Conservation (phyloP, 2,888 invertebrate species). For the Chaetoderma sp. region DNA sequence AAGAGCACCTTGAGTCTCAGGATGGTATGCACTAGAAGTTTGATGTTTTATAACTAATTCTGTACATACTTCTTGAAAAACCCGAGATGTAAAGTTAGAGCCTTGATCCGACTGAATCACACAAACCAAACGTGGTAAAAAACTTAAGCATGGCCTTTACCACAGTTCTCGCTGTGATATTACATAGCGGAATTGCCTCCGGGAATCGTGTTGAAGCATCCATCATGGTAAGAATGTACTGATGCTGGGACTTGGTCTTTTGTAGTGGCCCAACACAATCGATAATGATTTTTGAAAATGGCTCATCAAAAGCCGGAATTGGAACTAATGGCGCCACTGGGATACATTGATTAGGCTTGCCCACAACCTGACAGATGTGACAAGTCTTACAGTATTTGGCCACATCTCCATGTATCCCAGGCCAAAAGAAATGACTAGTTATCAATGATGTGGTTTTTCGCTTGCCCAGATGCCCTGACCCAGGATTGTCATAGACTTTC, state of each 20-base stretch:
- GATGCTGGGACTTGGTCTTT: constrained; percentile 8
- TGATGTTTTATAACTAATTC: constrained; percentile 14
- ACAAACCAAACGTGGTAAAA: constrained; percentile 14
- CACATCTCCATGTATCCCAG: constrained; percentile 12
- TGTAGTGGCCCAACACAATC: constrained; percentile 19
- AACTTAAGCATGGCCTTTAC: neutral
- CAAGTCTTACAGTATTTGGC: constrained; percentile 9
- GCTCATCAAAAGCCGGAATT: constrained; percentile 18
- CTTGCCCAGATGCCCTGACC: constrained; percentile 13
- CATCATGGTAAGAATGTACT: constrained; percentile 21
- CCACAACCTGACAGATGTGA: constrained; percentile 16
- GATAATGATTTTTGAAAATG: constrained; percentile 7
- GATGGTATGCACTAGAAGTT: constrained; percentile 15
- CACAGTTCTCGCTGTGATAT: neutral
- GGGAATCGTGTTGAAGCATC: constrained; percentile 14
- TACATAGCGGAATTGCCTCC: constrained; percentile 18
- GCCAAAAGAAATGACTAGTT: constrained; percentile 10
- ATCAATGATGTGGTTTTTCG: constrained; percentile 5
- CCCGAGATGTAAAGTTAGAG: constrained; percentile 8
- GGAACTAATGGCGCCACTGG: constrained; percentile 6
- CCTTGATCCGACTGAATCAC: constrained; percentile 19
- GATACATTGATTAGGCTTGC: constrained; percentile 5
- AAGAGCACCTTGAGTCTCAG: constrained; percentile 5
- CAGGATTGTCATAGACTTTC: constrained; percentile 2
- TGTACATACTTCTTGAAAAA: constrained; percentile 11